Percentiles rank a stretch among this genome's conserved stretches.
phyloP scores from a whole-genome alignment of 53 echinoderm and acorn worm species.

The Holothuria leucospilota region DNA sequence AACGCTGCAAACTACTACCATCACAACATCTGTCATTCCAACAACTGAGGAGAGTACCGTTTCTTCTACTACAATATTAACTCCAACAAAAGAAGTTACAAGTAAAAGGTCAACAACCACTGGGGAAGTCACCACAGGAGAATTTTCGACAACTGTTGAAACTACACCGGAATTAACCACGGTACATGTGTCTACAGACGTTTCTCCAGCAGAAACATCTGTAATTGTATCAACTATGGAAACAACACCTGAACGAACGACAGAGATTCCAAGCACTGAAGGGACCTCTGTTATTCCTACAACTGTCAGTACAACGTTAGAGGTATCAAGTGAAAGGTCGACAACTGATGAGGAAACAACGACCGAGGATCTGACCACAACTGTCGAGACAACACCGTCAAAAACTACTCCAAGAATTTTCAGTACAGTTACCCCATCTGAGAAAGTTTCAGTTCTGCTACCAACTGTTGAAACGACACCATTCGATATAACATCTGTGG shows the following conservation, averaged over 20 bases:
- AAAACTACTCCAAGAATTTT: no score
- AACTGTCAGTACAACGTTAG: no score
- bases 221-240: background rate
- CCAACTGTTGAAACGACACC: background rate
- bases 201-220: background rate
- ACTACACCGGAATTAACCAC: no score
- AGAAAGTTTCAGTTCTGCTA: background rate
- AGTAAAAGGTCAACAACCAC: no score
- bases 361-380: no score
- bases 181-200: background rate
- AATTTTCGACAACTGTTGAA: no score
- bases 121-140: no score
- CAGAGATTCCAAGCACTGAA: background rate
- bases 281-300: background rate
- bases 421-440: background rate
- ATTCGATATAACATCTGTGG: background rate
- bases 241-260: background rate
- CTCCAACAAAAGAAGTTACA: no score
- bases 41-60: conserved; percentile 7
- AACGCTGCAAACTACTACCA: background rate
- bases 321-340: no score
- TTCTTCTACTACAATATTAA: background rate
- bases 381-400: no score
- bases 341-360: no score
- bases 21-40: background rate